Conservation (phyloP, 2,797 vertebrate genomes). For the Aeoliscus strigatus region DNA sequence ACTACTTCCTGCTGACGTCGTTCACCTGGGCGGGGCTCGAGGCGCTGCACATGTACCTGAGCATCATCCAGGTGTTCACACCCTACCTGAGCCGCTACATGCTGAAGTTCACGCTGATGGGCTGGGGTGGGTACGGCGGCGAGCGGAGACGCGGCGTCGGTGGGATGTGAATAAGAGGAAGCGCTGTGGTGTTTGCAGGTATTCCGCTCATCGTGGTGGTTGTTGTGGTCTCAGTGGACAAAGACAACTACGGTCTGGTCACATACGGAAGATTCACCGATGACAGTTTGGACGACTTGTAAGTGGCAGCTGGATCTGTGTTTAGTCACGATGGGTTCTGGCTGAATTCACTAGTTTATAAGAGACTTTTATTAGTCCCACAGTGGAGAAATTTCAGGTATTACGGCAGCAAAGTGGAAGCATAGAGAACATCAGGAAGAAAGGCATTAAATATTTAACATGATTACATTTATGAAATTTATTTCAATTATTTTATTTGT, state of each 20-base stretch:
- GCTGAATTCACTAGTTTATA: too few relatives aligned
- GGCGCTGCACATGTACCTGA: constrained; percentile 96
- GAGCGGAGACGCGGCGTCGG: too few relatives aligned
- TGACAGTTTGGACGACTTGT: constrained; percentile 84
- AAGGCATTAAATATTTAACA: too few relatives aligned
- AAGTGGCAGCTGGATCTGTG: constrained; percentile 56
- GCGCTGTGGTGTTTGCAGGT: constrained; percentile 69
- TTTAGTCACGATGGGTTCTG: too few relatives aligned
- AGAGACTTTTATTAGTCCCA: too few relatives aligned
- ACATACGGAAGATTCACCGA: constrained; percentile 75
- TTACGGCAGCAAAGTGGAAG: too few relatives aligned
- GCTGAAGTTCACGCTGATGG: constrained; percentile 86
- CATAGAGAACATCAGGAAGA: too few relatives aligned
- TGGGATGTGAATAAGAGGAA: too few relatives aligned
- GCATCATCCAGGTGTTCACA: constrained; percentile 92
- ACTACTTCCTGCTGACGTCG: constrained; percentile 93
- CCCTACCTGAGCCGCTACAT: constrained; percentile 91
- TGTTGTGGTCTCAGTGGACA: constrained; percentile 80
- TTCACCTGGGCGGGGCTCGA: constrained; percentile 98
- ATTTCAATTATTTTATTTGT: too few relatives aligned
- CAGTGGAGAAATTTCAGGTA: too few relatives aligned
- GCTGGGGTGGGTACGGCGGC: constrained; percentile 85
- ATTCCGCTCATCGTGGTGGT: constrained; percentile 83
- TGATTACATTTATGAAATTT: too few relatives aligned
- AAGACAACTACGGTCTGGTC: constrained; percentile 83